These are phyloP conservation scores for Pseudococcus longispinus DNA, from an alignment of 2,888 invertebrate genomes.

Conservation along the genomic window DNA sequence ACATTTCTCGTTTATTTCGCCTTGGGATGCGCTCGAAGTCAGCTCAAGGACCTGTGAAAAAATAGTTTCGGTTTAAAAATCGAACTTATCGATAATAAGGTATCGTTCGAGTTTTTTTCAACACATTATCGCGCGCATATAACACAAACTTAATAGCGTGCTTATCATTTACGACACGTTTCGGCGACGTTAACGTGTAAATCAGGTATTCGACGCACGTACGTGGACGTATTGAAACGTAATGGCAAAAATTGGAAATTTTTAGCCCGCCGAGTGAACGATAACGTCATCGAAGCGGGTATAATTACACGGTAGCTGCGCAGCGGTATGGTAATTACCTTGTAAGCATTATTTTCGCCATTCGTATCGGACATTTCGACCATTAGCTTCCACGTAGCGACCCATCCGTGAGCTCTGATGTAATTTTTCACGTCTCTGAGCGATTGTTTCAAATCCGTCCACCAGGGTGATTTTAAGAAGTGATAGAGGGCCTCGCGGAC, in stretches of 20 bases:
- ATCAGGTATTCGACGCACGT: neutral
- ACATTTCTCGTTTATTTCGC: slow-evolving; percentile 85
- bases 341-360: slow-evolving; percentile 88
- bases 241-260: neutral
- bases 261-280: neutral
- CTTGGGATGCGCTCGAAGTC: slow-evolving; percentile 79
- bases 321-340: slow-evolving; percentile 65
- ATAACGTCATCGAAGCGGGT: neutral
- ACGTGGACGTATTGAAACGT: neutral
- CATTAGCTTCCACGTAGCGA: slow-evolving; percentile 85
- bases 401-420: slow-evolving; percentile 86
- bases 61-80: neutral
- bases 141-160: neutral
- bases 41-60: slow-evolving; percentile 73
- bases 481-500: slow-evolving; percentile 87
- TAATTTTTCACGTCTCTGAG: slow-evolving; percentile 78
- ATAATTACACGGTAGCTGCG: neutral
- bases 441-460: slow-evolving; percentile 78
- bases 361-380: slow-evolving; percentile 86
- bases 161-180: neutral
- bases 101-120: neutral
- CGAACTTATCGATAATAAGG: neutral
- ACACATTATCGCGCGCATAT: neutral
- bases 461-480: slow-evolving; percentile 86
- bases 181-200: neutral